Conservation (phyloP, 2,797 vertebrate species). For the Danio jaintianensis region DNA sequence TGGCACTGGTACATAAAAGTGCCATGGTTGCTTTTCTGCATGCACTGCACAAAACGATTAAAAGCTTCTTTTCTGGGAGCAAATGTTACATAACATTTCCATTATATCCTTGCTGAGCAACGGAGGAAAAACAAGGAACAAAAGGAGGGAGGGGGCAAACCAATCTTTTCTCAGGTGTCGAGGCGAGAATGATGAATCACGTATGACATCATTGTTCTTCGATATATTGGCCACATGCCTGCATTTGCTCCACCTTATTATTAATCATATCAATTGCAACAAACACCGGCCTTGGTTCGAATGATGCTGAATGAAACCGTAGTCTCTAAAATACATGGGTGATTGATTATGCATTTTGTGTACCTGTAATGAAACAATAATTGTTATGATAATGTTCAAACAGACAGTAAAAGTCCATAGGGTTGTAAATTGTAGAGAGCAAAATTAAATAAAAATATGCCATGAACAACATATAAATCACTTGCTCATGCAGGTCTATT, state of each 20-base stretch:
- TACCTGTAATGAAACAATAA: neutral
- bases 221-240: neutral
- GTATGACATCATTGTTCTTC: slow-evolving; percentile 22
- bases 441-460: neutral
- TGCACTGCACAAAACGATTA: slow-evolving; percentile 9
- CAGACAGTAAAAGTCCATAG: neutral
- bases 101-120: slow-evolving; percentile 7
- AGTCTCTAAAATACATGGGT: neutral
- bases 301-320: neutral
- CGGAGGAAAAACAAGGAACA: neutral
- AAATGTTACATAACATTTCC: slow-evolving; percentile 32
- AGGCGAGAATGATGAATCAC: neutral
- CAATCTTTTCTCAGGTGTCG: slow-evolving; percentile 3
- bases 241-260: neutral
- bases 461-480: neutral
- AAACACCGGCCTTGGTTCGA: neutral
- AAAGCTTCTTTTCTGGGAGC: slow-evolving; percentile 22
- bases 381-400: neutral
- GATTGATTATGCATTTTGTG: neutral
- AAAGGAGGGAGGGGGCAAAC: neutral
- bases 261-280: slow-evolving; percentile 6
- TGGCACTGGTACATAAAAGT: slow-evolving; percentile 13
- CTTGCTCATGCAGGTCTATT: slow-evolving; percentile 1
- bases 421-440: neutral
- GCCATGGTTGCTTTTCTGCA: slow-evolving; percentile 25